A percentile compares a stretch with the other conserved stretches of the same genome.
Evolutionary conservation across 2,113 vertebrate genomes (phyloP).

Genomic region (Calidris pygmaea): DNA sequence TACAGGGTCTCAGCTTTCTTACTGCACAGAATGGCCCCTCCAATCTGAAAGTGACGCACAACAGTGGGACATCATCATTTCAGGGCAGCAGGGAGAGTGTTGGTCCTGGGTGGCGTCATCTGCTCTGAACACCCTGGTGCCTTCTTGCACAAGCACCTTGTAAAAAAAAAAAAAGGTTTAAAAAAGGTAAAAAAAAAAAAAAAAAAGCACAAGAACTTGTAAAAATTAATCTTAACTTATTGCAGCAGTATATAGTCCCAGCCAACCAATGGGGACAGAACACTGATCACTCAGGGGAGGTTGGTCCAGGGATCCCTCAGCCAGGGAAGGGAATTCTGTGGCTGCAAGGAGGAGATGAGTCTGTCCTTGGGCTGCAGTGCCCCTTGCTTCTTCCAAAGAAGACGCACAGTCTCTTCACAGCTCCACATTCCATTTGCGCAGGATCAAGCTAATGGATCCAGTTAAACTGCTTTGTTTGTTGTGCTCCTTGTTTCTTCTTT

Average conservation of each 20-base stretch:
- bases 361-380: not conserved
- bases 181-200: too few relatives aligned
- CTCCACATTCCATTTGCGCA: not conserved
- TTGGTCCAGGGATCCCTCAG: not conserved
- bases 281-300: accelerated
- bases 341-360: not conserved
- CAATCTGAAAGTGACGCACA: not conserved
- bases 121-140: not conserved
- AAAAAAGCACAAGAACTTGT: not conserved
- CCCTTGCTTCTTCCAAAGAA: not conserved
- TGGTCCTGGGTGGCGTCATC: not conserved
- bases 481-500: not conserved
- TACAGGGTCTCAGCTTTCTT: not conserved
- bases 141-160: not conserved
- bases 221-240: not conserved
- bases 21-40: not conserved
- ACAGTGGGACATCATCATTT: not conserved
- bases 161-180: too few relatives aligned
- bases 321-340: not conserved
- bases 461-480: not conserved
- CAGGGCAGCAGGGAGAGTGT: not conserved
- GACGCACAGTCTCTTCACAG: not conserved
- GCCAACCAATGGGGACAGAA: not conserved
- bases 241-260: not conserved
- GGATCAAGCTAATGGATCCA: not conserved